These are phyloP conservation scores for Sternarchorhynchus goeldii DNA, from an alignment of 2,797 vertebrate species.

Conservation along the genomic window DNA sequence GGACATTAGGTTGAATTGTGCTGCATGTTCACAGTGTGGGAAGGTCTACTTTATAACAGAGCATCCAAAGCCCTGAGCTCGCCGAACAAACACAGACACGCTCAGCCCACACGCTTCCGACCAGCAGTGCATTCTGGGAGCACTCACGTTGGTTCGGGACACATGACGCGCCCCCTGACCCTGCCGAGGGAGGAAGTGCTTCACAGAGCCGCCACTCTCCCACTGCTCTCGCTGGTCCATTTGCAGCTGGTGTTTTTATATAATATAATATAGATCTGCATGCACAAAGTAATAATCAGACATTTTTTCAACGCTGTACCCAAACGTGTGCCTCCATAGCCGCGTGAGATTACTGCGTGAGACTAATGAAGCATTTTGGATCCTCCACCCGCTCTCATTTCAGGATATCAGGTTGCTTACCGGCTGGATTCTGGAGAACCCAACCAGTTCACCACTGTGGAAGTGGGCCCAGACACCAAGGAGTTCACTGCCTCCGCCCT, in stretches of 20 bases:
- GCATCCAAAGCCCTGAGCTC: conserved; percentile 45
- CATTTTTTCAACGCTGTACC: neutral
- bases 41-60: conserved; percentile 51
- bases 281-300: conserved; percentile 16
- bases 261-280: neutral
- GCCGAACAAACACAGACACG: conserved; percentile 36
- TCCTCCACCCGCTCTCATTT: conserved; percentile 11
- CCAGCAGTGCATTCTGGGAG: conserved; percentile 42
- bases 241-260: neutral
- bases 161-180: conserved; percentile 39
- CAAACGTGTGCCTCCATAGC: neutral
- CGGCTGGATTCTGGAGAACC: conserved; percentile 85
- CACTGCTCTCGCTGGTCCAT: conserved; percentile 17
- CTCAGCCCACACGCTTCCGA: conserved; percentile 47
- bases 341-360: conserved; percentile 14
- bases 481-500: conserved; percentile 91
- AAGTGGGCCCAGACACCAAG: conserved; percentile 86
- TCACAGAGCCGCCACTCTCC: neutral
- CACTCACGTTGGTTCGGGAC: conserved; percentile 47
- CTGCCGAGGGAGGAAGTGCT: conserved; percentile 20
- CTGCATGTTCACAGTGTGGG: conserved; percentile 42
- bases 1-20: conserved; percentile 60
- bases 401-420: conserved; percentile 95
- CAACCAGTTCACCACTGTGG: conserved; percentile 88
- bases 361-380: neutral